Base-by-base conservation (phyloP, 2,888 invertebrate species). In the Cerceris rybyensis region DNA sequence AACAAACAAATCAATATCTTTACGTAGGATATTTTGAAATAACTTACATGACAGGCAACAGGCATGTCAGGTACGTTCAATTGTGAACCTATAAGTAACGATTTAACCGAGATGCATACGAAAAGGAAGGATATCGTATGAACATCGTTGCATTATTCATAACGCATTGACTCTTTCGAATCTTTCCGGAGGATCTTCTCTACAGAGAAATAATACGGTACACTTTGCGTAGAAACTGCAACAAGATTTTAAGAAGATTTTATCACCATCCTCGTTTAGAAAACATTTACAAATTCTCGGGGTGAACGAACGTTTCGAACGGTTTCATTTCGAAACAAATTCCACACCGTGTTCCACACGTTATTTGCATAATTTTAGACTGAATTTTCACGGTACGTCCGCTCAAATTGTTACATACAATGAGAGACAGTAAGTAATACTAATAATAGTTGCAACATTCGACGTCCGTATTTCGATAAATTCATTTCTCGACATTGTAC, bases 61-160 rank as follows among this genome's bases (percentile, higher is more conserved):
- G 5, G 41, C 58, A 76, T 69, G 52, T 69, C 42, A 39, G 50
- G 28, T 28, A 50, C 60, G 60, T 68, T 52, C 49, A 58, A 39
- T 43, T 9, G 60, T 14, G 46, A n/a, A 58, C 42, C 54, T 72
- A 79, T 77, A 72, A 77, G 63, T 69, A 77, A 79, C 58, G 79
- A 69, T 57, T 67, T 50, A 46, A 52, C 63, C 46, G 70, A 69
- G 69, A 69, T 43, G 52, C 43, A 13, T 41, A 7, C 17, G 39
- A 41, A 67, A 67, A 55, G 54, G 54, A 66, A 64, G 70, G 66
- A 74, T 59, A 43, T 58, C 11, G 54, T 60, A 16, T 42, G 13
- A 59, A 16, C 46, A 42, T n/a, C 14, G 49, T 61, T 79, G 58
- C 79, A 77, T 79, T 79, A 79, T 79, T 79, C 79, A 79, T 77